These are phyloP conservation scores for Epiblema foenella DNA, from an alignment of 2,888 invertebrate species.

Conservation along the genomic window DNA sequence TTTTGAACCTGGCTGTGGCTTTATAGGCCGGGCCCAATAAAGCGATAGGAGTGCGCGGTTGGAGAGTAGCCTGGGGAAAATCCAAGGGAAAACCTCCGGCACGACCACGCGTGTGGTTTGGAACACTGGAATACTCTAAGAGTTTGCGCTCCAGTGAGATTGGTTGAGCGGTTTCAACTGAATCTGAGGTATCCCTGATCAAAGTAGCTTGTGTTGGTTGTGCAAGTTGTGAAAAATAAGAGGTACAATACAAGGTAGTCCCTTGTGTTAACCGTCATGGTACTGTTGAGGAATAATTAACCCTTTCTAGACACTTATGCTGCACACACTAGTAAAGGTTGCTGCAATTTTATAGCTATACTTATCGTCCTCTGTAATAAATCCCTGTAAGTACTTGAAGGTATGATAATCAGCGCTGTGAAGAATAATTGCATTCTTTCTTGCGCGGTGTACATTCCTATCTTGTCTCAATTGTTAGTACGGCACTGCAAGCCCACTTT, in stretches of 20 bases:
- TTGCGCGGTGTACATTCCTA: neutral
- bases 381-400: neutral
- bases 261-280: conserved; percentile 4
- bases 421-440: neutral
- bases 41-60: too few relatives aligned
- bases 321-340: conserved; percentile 1
- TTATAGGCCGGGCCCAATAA: too few relatives aligned
- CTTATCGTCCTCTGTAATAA: neutral
- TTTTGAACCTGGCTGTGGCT: too few relatives aligned
- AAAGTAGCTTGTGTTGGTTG: neutral
- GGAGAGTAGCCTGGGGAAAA: too few relatives aligned
- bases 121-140: too few relatives aligned
- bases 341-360: neutral
- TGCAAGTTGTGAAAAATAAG: neutral
- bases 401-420: neutral
- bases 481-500: conserved; percentile 10
- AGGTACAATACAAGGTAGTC: neutral
- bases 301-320: conserved; percentile 1
- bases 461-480: neutral
- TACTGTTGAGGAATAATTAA: neutral
- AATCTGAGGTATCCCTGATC: too few relatives aligned
- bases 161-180: too few relatives aligned
- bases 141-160: too few relatives aligned
- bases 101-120: too few relatives aligned
- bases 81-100: too few relatives aligned